Conservation (phyloP, 2,888 invertebrate species). For the Acanthococcus lagerstroemiae region DNA sequence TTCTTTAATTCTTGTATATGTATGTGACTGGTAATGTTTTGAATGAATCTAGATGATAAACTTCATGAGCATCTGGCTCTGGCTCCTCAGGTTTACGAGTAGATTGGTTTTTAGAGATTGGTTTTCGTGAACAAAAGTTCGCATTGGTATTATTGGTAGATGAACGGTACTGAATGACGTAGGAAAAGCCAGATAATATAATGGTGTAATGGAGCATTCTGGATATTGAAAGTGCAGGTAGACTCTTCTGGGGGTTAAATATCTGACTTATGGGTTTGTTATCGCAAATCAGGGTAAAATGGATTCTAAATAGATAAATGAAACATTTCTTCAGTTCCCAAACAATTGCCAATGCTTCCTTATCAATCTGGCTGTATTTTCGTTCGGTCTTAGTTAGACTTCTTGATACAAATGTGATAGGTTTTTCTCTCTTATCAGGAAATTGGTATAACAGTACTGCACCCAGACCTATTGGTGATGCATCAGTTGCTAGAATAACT, state of each 20-base stretch:
- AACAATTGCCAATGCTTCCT: not conserved
- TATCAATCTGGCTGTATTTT: not conserved
- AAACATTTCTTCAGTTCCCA: not conserved
- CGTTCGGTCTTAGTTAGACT: not conserved
- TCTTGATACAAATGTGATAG: conserved; percentile 22
- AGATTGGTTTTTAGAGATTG: too few relatives aligned
- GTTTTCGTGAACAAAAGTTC: too few relatives aligned
- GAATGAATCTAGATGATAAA: not conserved
- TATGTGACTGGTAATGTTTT: not conserved
- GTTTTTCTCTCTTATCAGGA: conserved; percentile 29
- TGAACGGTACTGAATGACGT: too few relatives aligned
- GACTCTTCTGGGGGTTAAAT: not conserved
- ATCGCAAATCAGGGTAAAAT: not conserved
- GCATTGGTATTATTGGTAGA: too few relatives aligned
- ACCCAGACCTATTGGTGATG: conserved; percentile 31
- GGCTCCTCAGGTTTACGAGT: too few relatives aligned
- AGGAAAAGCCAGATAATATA: too few relatives aligned
- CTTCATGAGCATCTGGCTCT: not conserved
- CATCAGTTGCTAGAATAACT: conserved; percentile 31
- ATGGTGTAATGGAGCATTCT: too few relatives aligned
- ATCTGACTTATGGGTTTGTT: not conserved
- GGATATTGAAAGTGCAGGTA: too few relatives aligned
- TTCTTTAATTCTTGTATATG: not conserved
- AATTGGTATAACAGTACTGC: conserved; percentile 30
- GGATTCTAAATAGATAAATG: not conserved